These are phyloP conservation scores for Odontomachus brunneus DNA, from an alignment of 1,140 invertebrate species.

Conservation along the genomic window DNA sequence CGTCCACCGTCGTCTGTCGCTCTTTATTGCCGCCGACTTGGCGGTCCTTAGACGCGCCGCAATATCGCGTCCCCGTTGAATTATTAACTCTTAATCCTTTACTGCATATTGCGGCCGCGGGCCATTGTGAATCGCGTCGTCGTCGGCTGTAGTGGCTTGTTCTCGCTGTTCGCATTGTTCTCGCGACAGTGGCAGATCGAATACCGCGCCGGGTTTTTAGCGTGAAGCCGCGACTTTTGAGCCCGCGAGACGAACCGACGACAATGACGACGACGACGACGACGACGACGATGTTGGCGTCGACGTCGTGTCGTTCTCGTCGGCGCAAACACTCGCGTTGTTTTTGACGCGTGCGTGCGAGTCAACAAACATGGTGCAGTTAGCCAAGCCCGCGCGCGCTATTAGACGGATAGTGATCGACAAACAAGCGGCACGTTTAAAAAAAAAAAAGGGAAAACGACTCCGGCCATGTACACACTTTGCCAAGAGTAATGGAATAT, in stretches of 20 bases:
- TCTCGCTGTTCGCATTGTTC: conserved; percentile 7
- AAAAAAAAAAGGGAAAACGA: not conserved
- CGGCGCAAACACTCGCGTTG: conserved; percentile 48
- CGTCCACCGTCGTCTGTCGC: not conserved
- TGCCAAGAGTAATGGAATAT: conserved; percentile 52
- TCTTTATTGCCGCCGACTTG: conserved; percentile 67
- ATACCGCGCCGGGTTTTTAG: conserved; percentile 34
- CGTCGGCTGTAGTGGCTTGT: conserved; percentile 9
- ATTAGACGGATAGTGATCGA: conserved; percentile 29
- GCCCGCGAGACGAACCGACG: conserved; percentile 8
- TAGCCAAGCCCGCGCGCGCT: conserved; percentile 21
- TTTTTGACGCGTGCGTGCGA: conserved; percentile 52
- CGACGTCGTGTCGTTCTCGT: not conserved
- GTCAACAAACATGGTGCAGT: conserved; percentile 52
- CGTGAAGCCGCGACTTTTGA: conserved; percentile 31
- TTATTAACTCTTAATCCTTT: conserved; percentile 73
- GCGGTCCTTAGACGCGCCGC: conserved; percentile 38
- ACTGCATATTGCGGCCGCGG: conserved; percentile 61
- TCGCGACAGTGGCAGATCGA: conserved; percentile 18
- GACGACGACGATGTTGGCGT: not conserved
- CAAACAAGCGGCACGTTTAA: conserved; percentile 54
- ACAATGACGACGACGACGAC: not conserved
- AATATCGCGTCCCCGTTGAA: conserved; percentile 63
- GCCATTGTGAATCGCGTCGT: conserved; percentile 55
- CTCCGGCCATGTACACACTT: conserved; percentile 39